Base-by-base conservation (phyloP, 2,113 vertebrate species). In the Zosterops borbonicus region DNA sequence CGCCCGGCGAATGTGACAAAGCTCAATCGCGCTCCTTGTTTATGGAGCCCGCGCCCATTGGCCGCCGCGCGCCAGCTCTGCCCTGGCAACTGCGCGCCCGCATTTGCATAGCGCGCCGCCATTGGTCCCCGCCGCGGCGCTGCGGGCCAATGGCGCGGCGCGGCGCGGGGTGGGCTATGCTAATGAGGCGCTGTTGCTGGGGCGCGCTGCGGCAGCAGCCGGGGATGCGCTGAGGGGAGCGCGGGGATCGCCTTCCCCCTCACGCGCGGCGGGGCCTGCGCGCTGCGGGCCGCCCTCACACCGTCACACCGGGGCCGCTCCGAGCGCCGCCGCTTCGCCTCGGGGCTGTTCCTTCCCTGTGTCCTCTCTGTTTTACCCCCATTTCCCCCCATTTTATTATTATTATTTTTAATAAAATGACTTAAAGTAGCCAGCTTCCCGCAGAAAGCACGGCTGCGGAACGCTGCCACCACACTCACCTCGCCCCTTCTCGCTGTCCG, bases 121-220 rank as follows among this genome's bases (percentile, higher is more conserved):
- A 99, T 99, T 99, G 99, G 99, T 95, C 95, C 15, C 93, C 97
- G 90, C 73, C 96, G 95, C 98, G 90, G 97, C 97, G 97, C 97
- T 90, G 98, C 96, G 97, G 97, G 97, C 99, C 99, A 99, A 99
- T 99, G 98, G 97, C 97, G 97, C 96, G 97, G 98, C 97, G 98
- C 97, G 93, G 92, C 97, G 97, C 96, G 98, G 99, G 99, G 99
- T 99, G 99, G 99, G 99, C 98, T 99, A 99, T 99, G 99, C 99
- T 99, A 99, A 99, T 99, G 98, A 99, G 98, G 97, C 97, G 98
- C 99, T 99, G 99, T 99, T 99, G 99, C 99, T 99, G 99, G 99
- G 99, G 86, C 86, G 86, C 76, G 76, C 50, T 56, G 85, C 75
- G 76, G 37, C 37, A 37, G 85, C 76, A 60, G 85, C 46, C 53